These are phyloP conservation scores for Diadumene lineata DNA, from an alignment of 92 coral and sea anemone genomes.

Conservation along the genomic window DNA sequence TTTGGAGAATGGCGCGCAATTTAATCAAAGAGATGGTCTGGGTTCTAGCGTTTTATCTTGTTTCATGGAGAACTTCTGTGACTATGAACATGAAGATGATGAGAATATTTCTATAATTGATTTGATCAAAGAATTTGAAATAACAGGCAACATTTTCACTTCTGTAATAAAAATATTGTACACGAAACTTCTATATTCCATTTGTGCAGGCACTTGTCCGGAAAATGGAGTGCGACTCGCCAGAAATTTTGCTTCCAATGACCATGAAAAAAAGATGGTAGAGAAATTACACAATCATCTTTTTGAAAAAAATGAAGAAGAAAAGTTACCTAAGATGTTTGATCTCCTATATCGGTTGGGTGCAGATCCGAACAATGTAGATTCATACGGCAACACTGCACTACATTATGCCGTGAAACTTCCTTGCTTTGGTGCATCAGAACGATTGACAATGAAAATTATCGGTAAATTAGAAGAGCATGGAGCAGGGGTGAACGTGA, in stretches of 20 bases:
- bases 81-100: not conserved
- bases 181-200: no score
- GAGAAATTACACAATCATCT: no score
- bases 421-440: not conserved
- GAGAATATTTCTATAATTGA: no score
- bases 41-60: not conserved
- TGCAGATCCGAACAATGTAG: constrained; percentile 33
- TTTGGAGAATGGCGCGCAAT: not conserved
- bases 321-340: not conserved
- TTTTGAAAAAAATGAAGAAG: no score
- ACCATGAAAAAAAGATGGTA: no score
- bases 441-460: not conserved
- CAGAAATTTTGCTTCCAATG: not conserved
- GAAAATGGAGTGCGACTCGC: not conserved
- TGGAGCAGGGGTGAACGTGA: constrained; percentile 1
- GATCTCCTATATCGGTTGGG: constrained; percentile 11
- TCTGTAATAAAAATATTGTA: not conserved
- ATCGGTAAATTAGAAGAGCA: not conserved
- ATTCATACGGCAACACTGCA: constrained; percentile 34
- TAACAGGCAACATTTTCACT: not conserved
- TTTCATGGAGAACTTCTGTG: not conserved
- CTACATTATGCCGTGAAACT: not conserved
- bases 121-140: no score
- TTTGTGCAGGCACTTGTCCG: not conserved
- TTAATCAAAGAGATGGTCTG: constrained; percentile 2